Percentiles rank a stretch among this genome's conserved stretches.
phyloP scores from a whole-genome alignment of 1,140 invertebrate species.

The Musca domestica region DNA sequence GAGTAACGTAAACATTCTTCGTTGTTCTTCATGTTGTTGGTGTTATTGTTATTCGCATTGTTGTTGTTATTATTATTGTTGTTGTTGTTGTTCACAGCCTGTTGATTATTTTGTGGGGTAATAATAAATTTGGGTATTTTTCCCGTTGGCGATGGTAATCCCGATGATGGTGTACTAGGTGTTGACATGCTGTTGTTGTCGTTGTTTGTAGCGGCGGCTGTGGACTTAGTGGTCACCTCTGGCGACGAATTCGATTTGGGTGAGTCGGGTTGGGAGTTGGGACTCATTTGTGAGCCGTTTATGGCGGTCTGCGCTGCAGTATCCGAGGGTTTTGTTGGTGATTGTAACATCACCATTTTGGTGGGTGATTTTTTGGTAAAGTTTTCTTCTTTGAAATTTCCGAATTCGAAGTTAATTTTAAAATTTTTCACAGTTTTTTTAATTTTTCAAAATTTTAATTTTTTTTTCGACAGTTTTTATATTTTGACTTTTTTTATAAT shows the following conservation, averaged over 20 bases:
- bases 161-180: not conserved
- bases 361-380: not conserved
- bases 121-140: conserved; percentile 51
- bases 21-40: conserved; percentile 27
- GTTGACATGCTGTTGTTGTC: conserved; percentile 9
- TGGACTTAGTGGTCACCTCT: conserved; percentile 21
- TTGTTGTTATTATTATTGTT: conserved; percentile 17
- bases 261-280: conserved; percentile 49
- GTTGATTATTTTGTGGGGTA: conserved; percentile 21
- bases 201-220: conserved; percentile 12
- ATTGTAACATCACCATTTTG: conserved; percentile 53
- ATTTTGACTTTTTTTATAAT: not conserved
- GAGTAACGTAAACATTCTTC: conserved; percentile 45
- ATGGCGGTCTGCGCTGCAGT: conserved; percentile 32
- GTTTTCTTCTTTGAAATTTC: not conserved
- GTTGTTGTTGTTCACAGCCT: not conserved
- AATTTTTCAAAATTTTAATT: not conserved
- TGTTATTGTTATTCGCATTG: not conserved
- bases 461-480: not conserved
- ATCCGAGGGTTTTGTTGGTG: conserved; percentile 44
- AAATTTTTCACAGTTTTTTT: not conserved
- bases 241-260: conserved; percentile 50
- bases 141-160: conserved; percentile 25
- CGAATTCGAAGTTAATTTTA: not conserved
- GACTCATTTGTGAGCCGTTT: conserved; percentile 45